A percentile compares a stretch with the other conserved stretches of the same genome.
Conservation (phyloP, 1,140 invertebrate species). For the Euborellia annulipes region DNA sequence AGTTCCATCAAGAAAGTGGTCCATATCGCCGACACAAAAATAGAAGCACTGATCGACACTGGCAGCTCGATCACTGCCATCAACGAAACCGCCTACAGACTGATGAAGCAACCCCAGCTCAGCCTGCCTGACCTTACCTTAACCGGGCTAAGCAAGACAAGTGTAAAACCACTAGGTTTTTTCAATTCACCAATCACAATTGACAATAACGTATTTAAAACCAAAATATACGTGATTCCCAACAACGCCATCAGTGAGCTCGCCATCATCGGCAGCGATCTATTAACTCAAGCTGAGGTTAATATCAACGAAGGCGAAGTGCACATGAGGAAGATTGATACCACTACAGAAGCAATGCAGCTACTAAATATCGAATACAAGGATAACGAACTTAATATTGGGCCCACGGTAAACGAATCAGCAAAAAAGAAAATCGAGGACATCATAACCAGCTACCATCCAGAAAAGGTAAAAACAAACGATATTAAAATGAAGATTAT, state of each 20-base stretch:
- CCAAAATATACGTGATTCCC: neutral
- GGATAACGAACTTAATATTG: too few species aligned
- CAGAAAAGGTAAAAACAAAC: slow-evolving; percentile 4
- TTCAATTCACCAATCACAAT: too few species aligned
- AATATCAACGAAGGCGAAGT: neutral
- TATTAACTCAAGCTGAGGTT: neutral
- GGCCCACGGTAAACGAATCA: too few species aligned
- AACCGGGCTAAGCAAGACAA: too few species aligned
- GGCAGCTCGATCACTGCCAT: slow-evolving; percentile 2
- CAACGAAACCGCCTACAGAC: neutral
- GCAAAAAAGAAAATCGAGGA: neutral
- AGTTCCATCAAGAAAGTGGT: neutral
- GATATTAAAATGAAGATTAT: slow-evolving; percentile 11
- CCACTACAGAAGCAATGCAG: too few species aligned
- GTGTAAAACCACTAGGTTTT: too few species aligned
- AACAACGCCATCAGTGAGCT: neutral
- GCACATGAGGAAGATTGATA: neutral
- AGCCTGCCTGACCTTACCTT: too few species aligned
- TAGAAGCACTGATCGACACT: slow-evolving; percentile 3
- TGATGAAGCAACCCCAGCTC: too few species aligned
- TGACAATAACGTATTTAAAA: neutral
- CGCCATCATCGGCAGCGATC: neutral
- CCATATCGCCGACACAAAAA: neutral
- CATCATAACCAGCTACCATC: slow-evolving; percentile 5
- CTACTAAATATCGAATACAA: too few species aligned